These are phyloP conservation scores for Urocolius indicus DNA, from an alignment of 2,113 vertebrate genomes.

Conservation along the genomic window DNA sequence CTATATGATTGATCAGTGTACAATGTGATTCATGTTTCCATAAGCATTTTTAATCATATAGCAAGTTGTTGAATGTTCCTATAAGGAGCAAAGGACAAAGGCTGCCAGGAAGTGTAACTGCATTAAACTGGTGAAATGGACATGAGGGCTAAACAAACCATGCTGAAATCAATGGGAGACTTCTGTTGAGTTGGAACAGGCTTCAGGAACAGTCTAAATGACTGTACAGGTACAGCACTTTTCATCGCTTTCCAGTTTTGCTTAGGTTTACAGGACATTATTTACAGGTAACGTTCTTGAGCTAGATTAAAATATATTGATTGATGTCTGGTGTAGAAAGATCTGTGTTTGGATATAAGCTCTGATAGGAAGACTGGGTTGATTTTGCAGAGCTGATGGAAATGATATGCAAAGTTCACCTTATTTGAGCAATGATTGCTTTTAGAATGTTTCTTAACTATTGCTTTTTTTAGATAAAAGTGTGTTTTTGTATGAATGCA, in stretches of 20 bases:
- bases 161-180: neutral
- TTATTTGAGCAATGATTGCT: neutral
- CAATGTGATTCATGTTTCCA: neutral
- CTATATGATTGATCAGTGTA: neutral
- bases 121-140: neutral
- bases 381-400: neutral
- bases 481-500: neutral
- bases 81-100: neutral
- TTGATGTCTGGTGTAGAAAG: neutral
- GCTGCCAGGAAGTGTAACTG: neutral
- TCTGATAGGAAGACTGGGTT: neutral
- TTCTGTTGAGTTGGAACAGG: slow-evolving; percentile 14
- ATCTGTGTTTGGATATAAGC: neutral
- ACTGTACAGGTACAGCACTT: neutral
- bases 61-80: neutral
- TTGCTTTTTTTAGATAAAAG: neutral
- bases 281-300: neutral
- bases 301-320: neutral
- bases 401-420: neutral
- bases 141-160: neutral
- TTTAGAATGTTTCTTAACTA: neutral
- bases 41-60: neutral
- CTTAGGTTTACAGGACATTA: neutral
- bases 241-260: neutral
- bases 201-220: neutral